A percentile compares a stretch with the other conserved stretches of the same genome.
phyloP scores from a whole-genome alignment of 2,113 vertebrate genomes.

The Etia nguti region DNA sequence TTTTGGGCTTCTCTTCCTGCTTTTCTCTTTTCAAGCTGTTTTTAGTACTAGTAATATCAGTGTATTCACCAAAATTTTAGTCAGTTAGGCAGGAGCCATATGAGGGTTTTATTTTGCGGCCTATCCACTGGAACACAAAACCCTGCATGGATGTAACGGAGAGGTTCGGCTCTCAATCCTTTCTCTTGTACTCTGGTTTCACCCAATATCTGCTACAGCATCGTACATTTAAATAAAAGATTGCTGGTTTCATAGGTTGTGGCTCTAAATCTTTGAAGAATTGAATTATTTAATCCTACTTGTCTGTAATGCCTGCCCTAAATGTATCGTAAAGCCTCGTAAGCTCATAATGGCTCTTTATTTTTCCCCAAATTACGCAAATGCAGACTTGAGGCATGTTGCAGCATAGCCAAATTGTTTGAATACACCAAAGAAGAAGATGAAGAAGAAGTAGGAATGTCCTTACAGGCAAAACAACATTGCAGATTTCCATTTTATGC shows the following conservation, averaged over 20 bases:
- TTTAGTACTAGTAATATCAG: neutral
- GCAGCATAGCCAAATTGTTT: neutral
- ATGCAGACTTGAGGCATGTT: conserved; percentile 3
- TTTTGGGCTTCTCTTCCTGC: neutral
- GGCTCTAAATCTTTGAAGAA: neutral
- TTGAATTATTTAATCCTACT: neutral
- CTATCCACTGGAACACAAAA: neutral
- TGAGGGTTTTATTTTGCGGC: neutral
- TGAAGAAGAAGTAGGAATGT: neutral
- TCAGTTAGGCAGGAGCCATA: neutral
- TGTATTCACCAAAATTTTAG: neutral
- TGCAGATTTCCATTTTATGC: neutral
- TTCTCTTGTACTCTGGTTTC: neutral
- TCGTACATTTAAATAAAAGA: neutral
- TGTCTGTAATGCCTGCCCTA: neutral
- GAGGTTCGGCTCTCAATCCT: neutral
- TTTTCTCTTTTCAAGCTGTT: neutral
- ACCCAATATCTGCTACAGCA: neutral
- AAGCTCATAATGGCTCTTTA: conserved; percentile 32
- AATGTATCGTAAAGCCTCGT: neutral
- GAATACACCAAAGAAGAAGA: neutral
- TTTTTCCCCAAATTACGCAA: neutral
- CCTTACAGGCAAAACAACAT: neutral
- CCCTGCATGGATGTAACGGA: neutral
- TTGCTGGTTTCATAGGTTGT: neutral